A percentile compares a stretch with the other conserved stretches of the same genome.
Evolutionary conservation across 2,888 invertebrate species (phyloP).

Genomic region (Xanthorhoe designata): DNA sequence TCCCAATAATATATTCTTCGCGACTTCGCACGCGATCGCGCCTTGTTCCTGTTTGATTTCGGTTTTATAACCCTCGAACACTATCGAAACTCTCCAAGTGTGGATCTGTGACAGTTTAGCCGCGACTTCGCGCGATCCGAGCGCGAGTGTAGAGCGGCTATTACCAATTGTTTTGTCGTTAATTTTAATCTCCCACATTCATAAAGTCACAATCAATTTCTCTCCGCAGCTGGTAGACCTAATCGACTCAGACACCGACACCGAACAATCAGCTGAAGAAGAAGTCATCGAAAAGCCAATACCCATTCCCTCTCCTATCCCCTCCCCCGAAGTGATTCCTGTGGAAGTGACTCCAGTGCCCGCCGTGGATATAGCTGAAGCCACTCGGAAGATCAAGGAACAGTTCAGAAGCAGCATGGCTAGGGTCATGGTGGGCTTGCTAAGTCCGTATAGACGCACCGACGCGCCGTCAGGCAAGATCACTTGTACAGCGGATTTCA

Average conservation of each 20-base stretch:
- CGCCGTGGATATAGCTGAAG: slow-evolving; percentile 72
- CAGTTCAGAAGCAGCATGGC: slow-evolving; percentile 91
- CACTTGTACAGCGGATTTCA: slow-evolving; percentile 95
- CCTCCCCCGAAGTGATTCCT: slow-evolving; percentile 8
- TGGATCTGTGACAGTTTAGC: too few relatives aligned
- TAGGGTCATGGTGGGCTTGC: slow-evolving; percentile 92
- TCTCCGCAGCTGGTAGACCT: slow-evolving; percentile 61
- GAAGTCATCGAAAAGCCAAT: slow-evolving; percentile 29
- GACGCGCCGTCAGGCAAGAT: slow-evolving; percentile 95
- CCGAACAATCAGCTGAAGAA: slow-evolving; percentile 42
- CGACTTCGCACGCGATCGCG: too few relatives aligned
- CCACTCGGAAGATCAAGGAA: slow-evolving; percentile 92
- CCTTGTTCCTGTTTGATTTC: too few relatives aligned
- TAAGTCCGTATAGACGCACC: slow-evolving; percentile 94
- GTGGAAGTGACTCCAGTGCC: slow-evolving; percentile 24
- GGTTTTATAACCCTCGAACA: too few relatives aligned
- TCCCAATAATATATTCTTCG: too few relatives aligned
- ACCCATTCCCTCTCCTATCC: slow-evolving; percentile 22
- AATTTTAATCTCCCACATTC: background rate
- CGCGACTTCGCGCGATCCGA: too few relatives aligned
- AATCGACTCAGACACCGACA: slow-evolving; percentile 71
- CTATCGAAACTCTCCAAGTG: too few relatives aligned
- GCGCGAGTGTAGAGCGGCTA: too few relatives aligned
- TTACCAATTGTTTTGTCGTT: too few relatives aligned
- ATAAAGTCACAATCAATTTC: background rate